Evolutionary conservation across 2,113 vertebrate genomes (phyloP).

Genomic region (Symphodus melops): DNA sequence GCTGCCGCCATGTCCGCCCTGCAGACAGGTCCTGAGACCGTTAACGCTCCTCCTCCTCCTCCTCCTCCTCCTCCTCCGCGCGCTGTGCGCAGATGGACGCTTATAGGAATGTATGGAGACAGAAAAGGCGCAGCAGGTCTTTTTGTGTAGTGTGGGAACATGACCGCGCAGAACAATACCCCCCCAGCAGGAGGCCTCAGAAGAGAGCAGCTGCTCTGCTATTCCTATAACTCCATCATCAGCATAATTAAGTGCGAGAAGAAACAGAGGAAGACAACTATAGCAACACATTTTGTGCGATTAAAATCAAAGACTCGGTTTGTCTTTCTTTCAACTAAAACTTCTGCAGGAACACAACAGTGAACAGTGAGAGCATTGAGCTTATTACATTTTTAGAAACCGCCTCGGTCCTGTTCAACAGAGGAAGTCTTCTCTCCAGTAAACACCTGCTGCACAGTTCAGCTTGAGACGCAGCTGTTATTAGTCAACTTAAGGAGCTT

Average conservation of each 20-base stretch:
- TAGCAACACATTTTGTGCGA: too few relatives aligned
- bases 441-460: not conserved
- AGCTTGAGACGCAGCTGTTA: not conserved
- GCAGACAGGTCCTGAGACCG: not conserved
- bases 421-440: not conserved
- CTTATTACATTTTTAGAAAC: not conserved
- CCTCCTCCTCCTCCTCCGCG: constrained; percentile 46
- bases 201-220: not conserved
- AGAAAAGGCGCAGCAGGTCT: not conserved
- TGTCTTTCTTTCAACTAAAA: not conserved
- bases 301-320: not conserved
- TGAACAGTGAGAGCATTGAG: not conserved
- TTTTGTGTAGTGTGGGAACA: not conserved
- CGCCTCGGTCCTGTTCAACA: not conserved
- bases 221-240: not conserved
- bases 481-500: not conserved
- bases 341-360: not conserved
- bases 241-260: not conserved
- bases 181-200: not conserved
- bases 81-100: constrained; percentile 12
- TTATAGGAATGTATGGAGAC: constrained; percentile 4
- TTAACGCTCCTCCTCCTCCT: constrained; percentile 43
- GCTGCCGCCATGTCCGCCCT: constrained; percentile 11
- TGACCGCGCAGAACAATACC: not conserved
- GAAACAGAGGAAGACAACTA: not conserved